Conservation (phyloP, 2,797 vertebrate species). For the Furcifer pardalis region DNA sequence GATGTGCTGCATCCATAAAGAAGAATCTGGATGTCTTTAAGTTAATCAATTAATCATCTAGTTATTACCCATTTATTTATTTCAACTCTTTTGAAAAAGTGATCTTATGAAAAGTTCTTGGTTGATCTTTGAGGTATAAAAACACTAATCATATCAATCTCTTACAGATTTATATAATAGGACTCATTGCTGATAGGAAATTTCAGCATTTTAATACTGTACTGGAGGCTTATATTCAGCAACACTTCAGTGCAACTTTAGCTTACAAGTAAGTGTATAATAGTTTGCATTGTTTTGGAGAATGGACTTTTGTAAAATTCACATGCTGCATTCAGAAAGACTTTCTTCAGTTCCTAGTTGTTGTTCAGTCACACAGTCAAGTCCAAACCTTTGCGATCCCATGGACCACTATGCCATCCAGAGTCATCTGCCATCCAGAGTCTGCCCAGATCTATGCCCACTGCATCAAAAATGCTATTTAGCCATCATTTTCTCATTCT, state of each 20-base stretch:
- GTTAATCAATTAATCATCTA: not conserved
- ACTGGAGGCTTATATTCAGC: conserved; percentile 96
- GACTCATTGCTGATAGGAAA: conserved; percentile 96
- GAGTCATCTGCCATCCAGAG: too few species aligned
- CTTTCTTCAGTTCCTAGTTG: not conserved
- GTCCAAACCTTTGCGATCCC: too few species aligned
- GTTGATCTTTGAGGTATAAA: not conserved
- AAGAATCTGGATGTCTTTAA: not conserved
- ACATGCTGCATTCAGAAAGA: not conserved
- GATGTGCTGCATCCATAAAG: not conserved
- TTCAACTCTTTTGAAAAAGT: not conserved
- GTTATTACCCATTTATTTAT: not conserved
- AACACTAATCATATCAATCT: conserved; percentile 44
- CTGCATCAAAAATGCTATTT: too few species aligned
- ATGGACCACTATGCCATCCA: too few species aligned
- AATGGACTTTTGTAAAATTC: not conserved
- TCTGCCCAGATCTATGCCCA: too few species aligned
- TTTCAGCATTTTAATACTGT: conserved; percentile 99
- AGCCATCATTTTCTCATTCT: too few species aligned
- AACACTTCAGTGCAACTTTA: conserved; percentile 96
- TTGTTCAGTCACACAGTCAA: too few species aligned
- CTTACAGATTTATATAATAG: conserved; percentile 94
- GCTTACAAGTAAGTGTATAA: conserved; percentile 92
- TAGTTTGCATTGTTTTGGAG: not conserved
- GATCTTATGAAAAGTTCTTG: not conserved